Base-by-base conservation (phyloP, 2,888 invertebrate genomes). In the Cylloceria caligata region DNA sequence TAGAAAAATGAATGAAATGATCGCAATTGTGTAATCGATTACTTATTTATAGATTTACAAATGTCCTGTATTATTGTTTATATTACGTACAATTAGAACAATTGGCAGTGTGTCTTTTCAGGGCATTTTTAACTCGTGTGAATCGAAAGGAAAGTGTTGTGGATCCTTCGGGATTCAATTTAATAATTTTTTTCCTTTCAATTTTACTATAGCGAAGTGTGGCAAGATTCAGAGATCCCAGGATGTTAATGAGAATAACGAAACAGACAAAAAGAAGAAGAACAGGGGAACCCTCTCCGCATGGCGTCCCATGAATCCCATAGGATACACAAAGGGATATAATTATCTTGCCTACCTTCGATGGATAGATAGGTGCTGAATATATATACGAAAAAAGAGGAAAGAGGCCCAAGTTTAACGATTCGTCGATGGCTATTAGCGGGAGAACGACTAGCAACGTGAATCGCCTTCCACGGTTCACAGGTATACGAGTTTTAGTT, bases 251-350 rank as follows among this genome's bases (percentile, higher is more conserved):
- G 82, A 47, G 81, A 73, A 64, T 19, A 45, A 52, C 21, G 30
- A 57, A 21, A 19, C 30, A 45, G 24, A 49, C 13, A 30, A 34
- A 60, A 62, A 16, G 24, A 1, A n/a, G 30, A 13, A 45, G 24
- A 67, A 39, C 27, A 62, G 36, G 27, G 42, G 34, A 68, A 65
- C 74, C 87, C 85, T 89, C 90, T 86, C 90, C 84, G 86, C 89
- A 87, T 91, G 90, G 88, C 86, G 88, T 87, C 90, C 84, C 84
- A 76, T 85, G 84, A 85, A 87, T 88, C 86, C 86, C 84, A 78
- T 83, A 84, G 83, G 83, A 71, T 85, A 86, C 87, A 90, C 89
- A 89, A 91, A 89, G 88, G 85, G 88, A 91, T 91, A 91, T 91
- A 91, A 91, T 91, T 90, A 91, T 86, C 88, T 87, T 85, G 84